phyloP scores from a whole-genome alignment of 2,888 invertebrate species.

The Halictus quadricinctus region DNA sequence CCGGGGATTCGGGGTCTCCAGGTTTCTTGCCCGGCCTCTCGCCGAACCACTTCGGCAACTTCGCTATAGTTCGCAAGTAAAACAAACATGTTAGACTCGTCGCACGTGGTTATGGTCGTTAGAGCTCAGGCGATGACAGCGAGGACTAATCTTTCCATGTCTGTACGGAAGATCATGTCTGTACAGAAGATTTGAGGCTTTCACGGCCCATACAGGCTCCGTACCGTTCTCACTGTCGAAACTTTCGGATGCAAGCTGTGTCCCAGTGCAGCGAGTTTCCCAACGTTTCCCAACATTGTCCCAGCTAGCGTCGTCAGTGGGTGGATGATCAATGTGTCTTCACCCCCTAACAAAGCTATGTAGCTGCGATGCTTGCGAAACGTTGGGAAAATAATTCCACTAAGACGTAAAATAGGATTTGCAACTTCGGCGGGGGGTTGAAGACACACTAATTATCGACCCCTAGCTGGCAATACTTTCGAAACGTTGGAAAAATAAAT shows the following conservation, averaged over 20 bases:
- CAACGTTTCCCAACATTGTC: not conserved
- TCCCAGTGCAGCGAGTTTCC: too few relatives aligned
- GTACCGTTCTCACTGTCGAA: not conserved
- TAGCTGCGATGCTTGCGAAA: too few relatives aligned
- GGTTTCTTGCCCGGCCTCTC: slow-evolving; percentile 96
- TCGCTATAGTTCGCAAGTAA: slow-evolving; percentile 86
- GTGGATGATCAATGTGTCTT: not conserved
- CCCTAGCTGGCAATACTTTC: too few relatives aligned
- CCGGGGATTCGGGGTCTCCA: slow-evolving; percentile 94
- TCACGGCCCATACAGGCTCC: too few relatives aligned
- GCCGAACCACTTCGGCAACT: slow-evolving; percentile 97
- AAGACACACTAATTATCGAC: too few relatives aligned
- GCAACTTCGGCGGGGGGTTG: too few relatives aligned
- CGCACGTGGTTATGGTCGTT: not conserved
- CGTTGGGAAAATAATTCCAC: too few relatives aligned
- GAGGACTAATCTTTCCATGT: not conserved
- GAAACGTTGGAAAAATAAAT: too few relatives aligned
- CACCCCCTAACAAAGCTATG: too few relatives aligned
- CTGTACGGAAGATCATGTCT: too few relatives aligned
- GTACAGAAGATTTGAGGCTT: too few relatives aligned
- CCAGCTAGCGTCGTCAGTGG: not conserved
- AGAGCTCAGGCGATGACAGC: slow-evolving; percentile 12
- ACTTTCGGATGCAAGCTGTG: not conserved
- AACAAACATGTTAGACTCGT: not conserved
- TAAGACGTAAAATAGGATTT: too few relatives aligned